Evolutionary conservation across 2,113 vertebrate species (phyloP).

Genomic region (Eubucco bourcierii): DNA sequence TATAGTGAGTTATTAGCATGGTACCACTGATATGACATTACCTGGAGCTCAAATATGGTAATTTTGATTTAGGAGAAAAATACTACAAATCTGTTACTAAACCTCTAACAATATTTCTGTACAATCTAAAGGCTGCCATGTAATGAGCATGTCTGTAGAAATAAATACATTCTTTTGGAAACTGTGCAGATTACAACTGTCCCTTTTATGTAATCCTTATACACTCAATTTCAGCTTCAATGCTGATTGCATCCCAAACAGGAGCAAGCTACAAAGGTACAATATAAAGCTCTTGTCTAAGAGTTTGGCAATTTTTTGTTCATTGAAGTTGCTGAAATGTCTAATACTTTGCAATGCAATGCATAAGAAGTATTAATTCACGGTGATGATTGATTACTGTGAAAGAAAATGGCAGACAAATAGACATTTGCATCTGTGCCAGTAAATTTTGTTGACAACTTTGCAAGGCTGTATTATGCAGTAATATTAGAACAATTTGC

Average conservation of each 20-base stretch:
- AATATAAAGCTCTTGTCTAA: not conserved
- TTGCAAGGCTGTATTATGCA: not conserved
- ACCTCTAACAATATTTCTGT: not conserved
- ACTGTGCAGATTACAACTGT: not conserved
- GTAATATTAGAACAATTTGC: slow-evolving; percentile 6
- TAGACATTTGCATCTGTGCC: not conserved
- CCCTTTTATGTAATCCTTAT: not conserved
- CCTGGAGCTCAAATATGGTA: not conserved
- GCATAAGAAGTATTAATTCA: not conserved
- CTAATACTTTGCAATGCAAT: not conserved
- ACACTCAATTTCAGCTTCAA: not conserved
- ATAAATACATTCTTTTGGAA: no score
- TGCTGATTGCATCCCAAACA: not conserved
- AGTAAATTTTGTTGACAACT: not conserved
- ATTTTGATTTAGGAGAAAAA: not conserved
- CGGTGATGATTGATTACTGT: not conserved
- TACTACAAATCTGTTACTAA: not conserved
- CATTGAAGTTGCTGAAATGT: not conserved
- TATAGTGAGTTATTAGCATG: not conserved
- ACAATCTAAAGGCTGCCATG: not conserved
- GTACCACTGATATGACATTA: not conserved
- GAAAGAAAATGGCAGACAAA: not conserved
- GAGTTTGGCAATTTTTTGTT: not conserved
- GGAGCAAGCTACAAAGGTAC: not conserved
- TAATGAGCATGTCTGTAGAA: not conserved